phyloP scores from a whole-genome alignment of 1,140 invertebrate genomes.

The Aethina tumida region DNA sequence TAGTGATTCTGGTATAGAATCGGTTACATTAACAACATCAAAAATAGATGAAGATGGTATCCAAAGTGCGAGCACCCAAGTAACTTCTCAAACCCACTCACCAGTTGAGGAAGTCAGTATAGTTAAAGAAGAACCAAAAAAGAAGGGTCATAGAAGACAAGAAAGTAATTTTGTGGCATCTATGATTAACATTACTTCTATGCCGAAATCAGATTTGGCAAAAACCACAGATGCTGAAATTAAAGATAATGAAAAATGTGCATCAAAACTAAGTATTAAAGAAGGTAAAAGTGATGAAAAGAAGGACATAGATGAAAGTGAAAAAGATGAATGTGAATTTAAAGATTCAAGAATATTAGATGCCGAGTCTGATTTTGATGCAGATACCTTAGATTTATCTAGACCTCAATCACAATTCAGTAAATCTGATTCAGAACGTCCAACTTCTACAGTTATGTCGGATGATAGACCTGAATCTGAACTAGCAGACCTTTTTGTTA shows the following conservation, averaged over 20 bases:
- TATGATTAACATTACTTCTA: constrained; percentile 19
- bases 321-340: constrained; percentile 30
- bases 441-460: constrained; percentile 32
- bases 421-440: constrained; percentile 34
- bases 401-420: constrained; percentile 33
- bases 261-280: constrained; percentile 35
- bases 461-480: constrained; percentile 38
- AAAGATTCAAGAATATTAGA: constrained; percentile 30
- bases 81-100: constrained; percentile 39
- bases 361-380: constrained; percentile 22
- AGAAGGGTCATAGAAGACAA: constrained; percentile 43
- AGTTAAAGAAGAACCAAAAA: constrained; percentile 34
- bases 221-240: no score
- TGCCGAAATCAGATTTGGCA: constrained; percentile 22
- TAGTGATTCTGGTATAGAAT: constrained; percentile 31
- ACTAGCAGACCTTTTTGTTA: constrained; percentile 34
- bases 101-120: constrained; percentile 38
- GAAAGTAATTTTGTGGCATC: constrained; percentile 40
- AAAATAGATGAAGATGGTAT: constrained; percentile 39
- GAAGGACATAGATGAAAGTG: constrained; percentile 37
- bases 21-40: constrained; percentile 46
- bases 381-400: constrained; percentile 22
- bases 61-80: constrained; percentile 43
- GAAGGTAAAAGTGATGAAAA: constrained; percentile 37
- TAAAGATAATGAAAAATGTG: constrained; percentile 35